phyloP scores from a whole-genome alignment of 2,113 vertebrate genomes.

The Platichthys flesus region DNA sequence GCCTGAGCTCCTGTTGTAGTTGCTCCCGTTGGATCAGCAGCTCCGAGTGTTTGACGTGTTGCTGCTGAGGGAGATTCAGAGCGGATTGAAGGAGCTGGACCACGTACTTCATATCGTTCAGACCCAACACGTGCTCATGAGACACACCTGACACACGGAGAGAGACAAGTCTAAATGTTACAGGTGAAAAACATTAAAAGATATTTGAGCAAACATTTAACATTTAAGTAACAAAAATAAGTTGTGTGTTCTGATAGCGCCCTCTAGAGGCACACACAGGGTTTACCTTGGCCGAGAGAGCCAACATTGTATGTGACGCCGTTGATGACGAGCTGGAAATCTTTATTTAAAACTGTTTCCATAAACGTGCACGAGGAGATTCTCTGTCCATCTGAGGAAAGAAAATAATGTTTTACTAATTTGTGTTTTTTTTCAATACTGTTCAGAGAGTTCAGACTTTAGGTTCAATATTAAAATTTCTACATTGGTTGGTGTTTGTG shows the following conservation, averaged over 20 bases:
- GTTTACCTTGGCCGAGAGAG: constrained; percentile 80
- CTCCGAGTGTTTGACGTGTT: constrained; percentile 75
- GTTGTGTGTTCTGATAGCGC: neutral
- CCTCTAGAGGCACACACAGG: neutral
- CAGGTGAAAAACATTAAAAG: no score
- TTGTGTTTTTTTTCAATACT: no score
- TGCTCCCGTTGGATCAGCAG: constrained; percentile 77
- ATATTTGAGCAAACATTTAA: no score
- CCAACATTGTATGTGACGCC: constrained; percentile 70
- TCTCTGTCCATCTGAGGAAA: constrained; percentile 80
- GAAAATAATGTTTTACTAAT: neutral
- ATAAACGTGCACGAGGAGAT: constrained; percentile 83
- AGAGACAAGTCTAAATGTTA: no score
- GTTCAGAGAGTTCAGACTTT: neutral
- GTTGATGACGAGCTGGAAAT: constrained; percentile 87
- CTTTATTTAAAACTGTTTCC: constrained; percentile 82
- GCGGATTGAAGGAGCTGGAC: constrained; percentile 84
- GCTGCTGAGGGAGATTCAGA: constrained; percentile 81
- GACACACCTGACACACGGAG: constrained; percentile 35
- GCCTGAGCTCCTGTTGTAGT: constrained; percentile 80
- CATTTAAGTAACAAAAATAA: no score
- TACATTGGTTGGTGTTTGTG: neutral
- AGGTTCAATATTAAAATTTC: neutral
- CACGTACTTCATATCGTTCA: constrained; percentile 82
- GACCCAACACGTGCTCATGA: constrained; percentile 69